These are phyloP conservation scores for Asobara japonica DNA, from an alignment of 1,140 invertebrate genomes.

Conservation along the genomic window DNA sequence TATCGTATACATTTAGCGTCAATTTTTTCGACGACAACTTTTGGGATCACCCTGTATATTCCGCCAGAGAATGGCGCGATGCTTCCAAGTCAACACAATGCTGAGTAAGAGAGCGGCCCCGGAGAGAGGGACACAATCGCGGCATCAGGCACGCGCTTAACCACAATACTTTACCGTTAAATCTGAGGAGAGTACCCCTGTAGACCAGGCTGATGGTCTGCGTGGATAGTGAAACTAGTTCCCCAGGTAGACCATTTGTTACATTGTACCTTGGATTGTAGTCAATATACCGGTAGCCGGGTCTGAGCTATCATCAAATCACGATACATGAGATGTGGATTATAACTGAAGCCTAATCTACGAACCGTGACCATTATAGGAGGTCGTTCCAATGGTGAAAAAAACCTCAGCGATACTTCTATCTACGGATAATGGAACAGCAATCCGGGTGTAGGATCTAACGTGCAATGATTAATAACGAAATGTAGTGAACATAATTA, in stretches of 20 bases:
- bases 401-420: not conserved
- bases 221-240: conserved; percentile 25
- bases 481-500: too few species aligned
- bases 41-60: too few species aligned
- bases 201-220: not conserved
- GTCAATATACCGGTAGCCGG: conserved; percentile 10
- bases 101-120: not conserved
- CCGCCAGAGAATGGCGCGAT: too few species aligned
- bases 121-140: conserved; percentile 17
- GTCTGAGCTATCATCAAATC: conserved; percentile 9
- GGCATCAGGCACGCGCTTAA: conserved; percentile 26
- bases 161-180: conserved; percentile 32
- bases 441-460: not conserved
- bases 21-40: too few species aligned
- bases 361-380: not conserved
- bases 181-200: not conserved
- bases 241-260: not conserved
- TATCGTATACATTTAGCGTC: too few species aligned
- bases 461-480: not conserved
- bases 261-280: conserved; percentile 21
- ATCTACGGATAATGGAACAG: not conserved
- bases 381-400: not conserved
- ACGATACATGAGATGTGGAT: not conserved
- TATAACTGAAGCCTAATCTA: not conserved
- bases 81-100: not conserved